Evolutionary conservation across 1,140 invertebrate genomes (phyloP), one percentile per base, ranked within the genome.

Genomic region (Metopolophium dirhodum): DNA sequence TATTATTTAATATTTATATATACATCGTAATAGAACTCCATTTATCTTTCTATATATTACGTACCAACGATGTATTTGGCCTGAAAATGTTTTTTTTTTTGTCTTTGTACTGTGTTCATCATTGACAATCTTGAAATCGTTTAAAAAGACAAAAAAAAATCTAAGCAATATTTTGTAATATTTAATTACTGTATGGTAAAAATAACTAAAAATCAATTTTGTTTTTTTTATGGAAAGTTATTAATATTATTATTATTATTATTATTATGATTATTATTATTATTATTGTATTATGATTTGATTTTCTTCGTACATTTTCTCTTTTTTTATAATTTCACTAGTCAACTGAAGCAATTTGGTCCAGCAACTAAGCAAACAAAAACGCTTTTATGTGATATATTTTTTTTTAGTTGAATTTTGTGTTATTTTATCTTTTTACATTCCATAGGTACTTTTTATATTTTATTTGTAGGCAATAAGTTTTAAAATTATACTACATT

Each of bases 291-390:
- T 86, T 35, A 35, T 88, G 11, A 51, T 90, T 90, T 57, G 35
- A 41, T 54, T 90, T 57, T 90, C 49, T 90, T 90, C 88, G 61
- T 91, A 91, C 20, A 51, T 68, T 45, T 49, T 90, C 30, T 90
- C 23, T 68, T 91, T 49, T 51, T 92, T 93, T 93, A 85, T 93
- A 83, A 93, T 85, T 93, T 93, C 91, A 93, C 91, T 93, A 93
- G 91, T 93, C 91, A 93, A 93, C 91, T 85, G 91, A 93, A 93
- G 91, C 49, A 93, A 93, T 93, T 93, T 93, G 91, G 91, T 93
- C 91, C 47, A 57, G 91, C 20, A 86, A 93, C 49, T 85, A 9
- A 93, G 77, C 91, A 93, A 85, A 85, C 91, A 54, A 93, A 92
- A 93, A 93, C 82, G 91, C 91, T 93, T 93, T 93, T 93, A 85